Evolutionary conservation across 2,888 invertebrate species (phyloP), one percentile per base, ranked within the genome.

Genomic region (Lottia gigantea): DNA sequence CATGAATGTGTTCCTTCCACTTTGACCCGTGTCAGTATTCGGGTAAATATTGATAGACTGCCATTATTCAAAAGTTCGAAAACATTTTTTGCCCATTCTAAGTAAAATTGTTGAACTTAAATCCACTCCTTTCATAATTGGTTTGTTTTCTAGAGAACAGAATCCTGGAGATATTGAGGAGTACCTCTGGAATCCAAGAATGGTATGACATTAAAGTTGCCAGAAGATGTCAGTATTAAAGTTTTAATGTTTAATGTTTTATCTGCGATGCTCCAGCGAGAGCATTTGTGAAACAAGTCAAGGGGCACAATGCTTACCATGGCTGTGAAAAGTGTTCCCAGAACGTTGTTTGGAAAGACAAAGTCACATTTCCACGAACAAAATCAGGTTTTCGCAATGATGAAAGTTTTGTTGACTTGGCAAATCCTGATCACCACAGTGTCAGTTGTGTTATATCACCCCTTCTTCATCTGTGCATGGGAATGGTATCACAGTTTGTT

Each of bases 191-290:
- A 46, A 66, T 45, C 71, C 76, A 15, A 23, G 26, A 61, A 71
- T 64, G 70, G 70, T 14, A 64, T 15, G n/a, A 40, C 19, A 25
- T 49, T n/a, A 14, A 31, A 31, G 2, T 31, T 31, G 31, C 6
- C 31, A 31, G 46, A 64, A 67, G 55, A 15, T 31, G 23, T 31
- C 25, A 62, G 40, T 40, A 63, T 71, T 11, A 70, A 64, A 11
- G 64, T 80, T 26, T 25, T 19, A 4, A 73, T n/a, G n/a, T 78
- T 61, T 71, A 69, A 65, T 71, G 66, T 55, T 68, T 84, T 64
- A 73, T 83, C 14, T 83, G 84, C 76, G 84, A 86, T 78, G 74
- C 82, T 26, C 83, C 82, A 31, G 84, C 84, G 3, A 73, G 82
- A 72, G 74, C n/a, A n/a, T n/a, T n/a, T n/a, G n/a, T n/a, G n/a